A percentile compares a stretch with the other conserved stretches of the same genome.
phyloP scores from a whole-genome alignment of 2,113 vertebrate genomes.

The Phainopepla nitens region DNA sequence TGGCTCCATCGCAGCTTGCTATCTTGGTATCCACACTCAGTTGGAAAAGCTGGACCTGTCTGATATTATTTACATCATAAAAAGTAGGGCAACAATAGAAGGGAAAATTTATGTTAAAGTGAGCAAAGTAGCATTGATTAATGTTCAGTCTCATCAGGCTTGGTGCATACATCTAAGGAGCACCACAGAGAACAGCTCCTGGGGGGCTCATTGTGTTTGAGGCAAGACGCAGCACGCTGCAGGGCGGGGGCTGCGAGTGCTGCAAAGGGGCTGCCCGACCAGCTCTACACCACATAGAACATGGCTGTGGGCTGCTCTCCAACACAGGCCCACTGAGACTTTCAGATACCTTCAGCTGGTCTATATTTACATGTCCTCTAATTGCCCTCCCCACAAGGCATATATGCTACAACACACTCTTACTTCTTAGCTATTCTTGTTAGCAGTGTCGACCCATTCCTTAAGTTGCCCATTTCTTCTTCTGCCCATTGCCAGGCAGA shows the following conservation, averaged over 20 bases:
- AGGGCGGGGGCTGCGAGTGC: accelerated
- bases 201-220: background rate
- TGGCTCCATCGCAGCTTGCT: background rate
- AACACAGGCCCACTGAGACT: background rate
- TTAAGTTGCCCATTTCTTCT: background rate
- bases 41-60: background rate
- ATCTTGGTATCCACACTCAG: background rate
- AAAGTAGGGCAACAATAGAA: background rate
- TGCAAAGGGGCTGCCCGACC: accelerated
- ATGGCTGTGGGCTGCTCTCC: background rate
- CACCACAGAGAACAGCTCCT: background rate
- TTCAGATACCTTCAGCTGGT: background rate
- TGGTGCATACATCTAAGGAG: background rate
- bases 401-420: background rate
- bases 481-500: background rate
- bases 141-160: background rate
- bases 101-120: background rate
- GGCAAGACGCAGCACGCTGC: background rate
- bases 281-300: accelerated
- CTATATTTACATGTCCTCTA: background rate
- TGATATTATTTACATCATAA: background rate
- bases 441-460: background rate
- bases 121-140: background rate
- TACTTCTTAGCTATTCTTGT: background rate
- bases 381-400: background rate